Evolutionary conservation across 2,113 vertebrate species (phyloP).

Genomic region (Forbesichthys papilliferus): DNA sequence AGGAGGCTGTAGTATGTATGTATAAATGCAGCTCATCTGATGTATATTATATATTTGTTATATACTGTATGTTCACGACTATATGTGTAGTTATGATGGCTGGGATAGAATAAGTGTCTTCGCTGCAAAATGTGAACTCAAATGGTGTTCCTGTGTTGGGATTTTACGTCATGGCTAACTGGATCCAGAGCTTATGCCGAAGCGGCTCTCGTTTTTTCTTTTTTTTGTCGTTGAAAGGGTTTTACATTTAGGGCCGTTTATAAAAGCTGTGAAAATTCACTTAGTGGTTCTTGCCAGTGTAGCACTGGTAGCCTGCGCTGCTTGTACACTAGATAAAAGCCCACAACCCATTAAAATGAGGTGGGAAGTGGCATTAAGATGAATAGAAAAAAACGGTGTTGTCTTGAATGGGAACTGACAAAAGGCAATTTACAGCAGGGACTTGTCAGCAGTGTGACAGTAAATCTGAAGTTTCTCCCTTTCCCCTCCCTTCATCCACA

Average conservation of each 20-base stretch:
- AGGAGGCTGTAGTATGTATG: neutral
- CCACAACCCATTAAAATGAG: too few relatives aligned
- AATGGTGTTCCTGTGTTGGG: too few relatives aligned
- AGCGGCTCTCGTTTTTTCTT: too few relatives aligned
- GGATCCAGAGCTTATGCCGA: too few relatives aligned
- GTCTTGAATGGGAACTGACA: conserved; percentile 1
- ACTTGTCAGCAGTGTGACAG: conserved; percentile 49
- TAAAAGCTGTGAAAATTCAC: neutral
- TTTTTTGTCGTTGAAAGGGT: neutral
- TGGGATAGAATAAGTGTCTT: too few relatives aligned
- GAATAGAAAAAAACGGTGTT: conserved; percentile 2
- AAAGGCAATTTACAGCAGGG: conserved; percentile 17
- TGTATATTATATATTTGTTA: too few relatives aligned
- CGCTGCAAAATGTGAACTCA: too few relatives aligned
- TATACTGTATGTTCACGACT: too few relatives aligned
- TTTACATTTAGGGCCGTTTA: neutral
- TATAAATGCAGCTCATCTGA: neutral
- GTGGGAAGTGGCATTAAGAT: too few relatives aligned
- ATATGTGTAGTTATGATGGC: too few relatives aligned
- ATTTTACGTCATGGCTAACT: too few relatives aligned
- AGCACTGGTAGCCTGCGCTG: neutral
- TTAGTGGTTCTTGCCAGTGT: neutral
- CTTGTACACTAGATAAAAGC: neutral
- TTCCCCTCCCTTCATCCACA: conserved; percentile 37
- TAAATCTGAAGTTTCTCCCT: conserved; percentile 41